Evolutionary conservation across 2,113 vertebrate genomes (phyloP).

Genomic region (human): GRCh38 chr16:49489501-49490000

Average conservation of each 20-base stretch:
- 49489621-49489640: conserved; percentile 1
- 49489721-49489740: conserved; percentile 62
- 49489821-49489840: neutral
- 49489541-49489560: accelerated
- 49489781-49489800: neutral
- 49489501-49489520: neutral
- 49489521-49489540: neutral
- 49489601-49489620: neutral
- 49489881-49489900: neutral
- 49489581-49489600: neutral
- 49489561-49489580: neutral
- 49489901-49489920: neutral
- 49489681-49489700: conserved; percentile 70
- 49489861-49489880: neutral
- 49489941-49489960: neutral
- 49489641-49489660: conserved; percentile 33
- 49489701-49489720: conserved; percentile 59
- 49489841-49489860: neutral
- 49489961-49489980: neutral
- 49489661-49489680: conserved; percentile 21
- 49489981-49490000: accelerated
- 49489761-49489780: conserved; percentile 57
- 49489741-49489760: conserved; percentile 60
- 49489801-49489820: neutral
- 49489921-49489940: neutral